phyloP scores from a whole-genome alignment of 2,113 vertebrate species.

The Microcebus lehilahytsara region DNA sequence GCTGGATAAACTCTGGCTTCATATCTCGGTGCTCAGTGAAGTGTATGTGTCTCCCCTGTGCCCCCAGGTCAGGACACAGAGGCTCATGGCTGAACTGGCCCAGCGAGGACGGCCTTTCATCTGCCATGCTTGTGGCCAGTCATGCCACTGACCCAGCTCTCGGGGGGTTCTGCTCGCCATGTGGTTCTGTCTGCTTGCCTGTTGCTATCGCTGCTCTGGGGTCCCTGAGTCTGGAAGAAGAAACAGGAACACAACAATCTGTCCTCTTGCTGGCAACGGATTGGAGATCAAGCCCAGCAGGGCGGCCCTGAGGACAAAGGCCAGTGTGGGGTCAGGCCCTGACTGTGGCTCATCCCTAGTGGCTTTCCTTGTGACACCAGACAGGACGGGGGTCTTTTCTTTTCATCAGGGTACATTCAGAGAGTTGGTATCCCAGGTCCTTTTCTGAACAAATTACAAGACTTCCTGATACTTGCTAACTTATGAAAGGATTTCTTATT shows the following conservation, averaged over 20 bases:
- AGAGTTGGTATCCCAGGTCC: neutral
- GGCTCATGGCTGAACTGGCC: neutral
- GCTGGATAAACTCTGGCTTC: neutral
- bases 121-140: neutral
- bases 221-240: neutral
- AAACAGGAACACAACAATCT: neutral
- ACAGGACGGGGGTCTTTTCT: neutral
- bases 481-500: neutral
- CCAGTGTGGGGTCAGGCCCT: neutral
- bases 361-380: neutral
- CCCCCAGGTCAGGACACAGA: neutral
- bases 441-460: neutral
- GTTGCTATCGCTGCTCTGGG: neutral
- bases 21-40: neutral
- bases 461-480: neutral
- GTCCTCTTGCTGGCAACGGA: neutral
- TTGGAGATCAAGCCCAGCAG: neutral
- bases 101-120: neutral
- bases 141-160: neutral
- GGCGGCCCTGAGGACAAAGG: neutral
- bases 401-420: neutral
- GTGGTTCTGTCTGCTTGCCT: neutral
- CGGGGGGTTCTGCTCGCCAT: neutral
- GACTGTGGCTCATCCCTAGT: neutral
- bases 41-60: neutral